phyloP scores from a whole-genome alignment of 1,140 invertebrate genomes.

The Nasonia vitripennis region DNA sequence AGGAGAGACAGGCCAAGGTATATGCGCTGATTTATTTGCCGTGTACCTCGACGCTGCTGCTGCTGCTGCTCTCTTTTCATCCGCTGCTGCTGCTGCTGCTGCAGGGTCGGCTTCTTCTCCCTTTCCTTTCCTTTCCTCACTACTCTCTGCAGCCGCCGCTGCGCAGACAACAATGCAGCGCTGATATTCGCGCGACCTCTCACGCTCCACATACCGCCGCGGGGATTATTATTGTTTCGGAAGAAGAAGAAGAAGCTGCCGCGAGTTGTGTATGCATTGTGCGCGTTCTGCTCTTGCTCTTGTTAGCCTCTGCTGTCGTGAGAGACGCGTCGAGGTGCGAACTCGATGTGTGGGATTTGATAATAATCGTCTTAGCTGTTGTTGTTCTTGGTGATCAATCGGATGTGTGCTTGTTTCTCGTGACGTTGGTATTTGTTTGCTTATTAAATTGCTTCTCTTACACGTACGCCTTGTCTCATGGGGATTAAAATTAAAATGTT shows the following conservation, averaged over 20 bases:
- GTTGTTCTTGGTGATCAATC: no score
- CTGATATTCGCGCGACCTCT: constrained; percentile 33
- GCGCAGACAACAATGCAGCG: constrained; percentile 43
- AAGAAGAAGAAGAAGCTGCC: not conserved
- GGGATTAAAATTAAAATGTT: no score
- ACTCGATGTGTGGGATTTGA: no score
- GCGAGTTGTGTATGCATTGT: not conserved
- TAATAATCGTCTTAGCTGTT: no score
- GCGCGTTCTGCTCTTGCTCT: not conserved
- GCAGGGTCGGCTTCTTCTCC: not conserved
- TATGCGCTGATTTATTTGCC: not conserved
- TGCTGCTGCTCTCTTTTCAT: not conserved
- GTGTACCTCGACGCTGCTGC: no score
- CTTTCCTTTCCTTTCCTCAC: not conserved
- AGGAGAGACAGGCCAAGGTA: not conserved
- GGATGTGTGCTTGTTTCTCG: no score
- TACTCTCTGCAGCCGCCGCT: not conserved
- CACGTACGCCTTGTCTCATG: no score
- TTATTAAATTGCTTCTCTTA: no score
- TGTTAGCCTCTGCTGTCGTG: not conserved
- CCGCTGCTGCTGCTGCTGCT: no score
- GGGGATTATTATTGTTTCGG: constrained; percentile 6
- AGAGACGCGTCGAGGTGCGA: not conserved
- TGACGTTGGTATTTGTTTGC: no score
- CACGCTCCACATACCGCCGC: constrained; percentile 41